Base-by-base conservation (phyloP, 2,888 invertebrate genomes). In the Phortica magna region DNA sequence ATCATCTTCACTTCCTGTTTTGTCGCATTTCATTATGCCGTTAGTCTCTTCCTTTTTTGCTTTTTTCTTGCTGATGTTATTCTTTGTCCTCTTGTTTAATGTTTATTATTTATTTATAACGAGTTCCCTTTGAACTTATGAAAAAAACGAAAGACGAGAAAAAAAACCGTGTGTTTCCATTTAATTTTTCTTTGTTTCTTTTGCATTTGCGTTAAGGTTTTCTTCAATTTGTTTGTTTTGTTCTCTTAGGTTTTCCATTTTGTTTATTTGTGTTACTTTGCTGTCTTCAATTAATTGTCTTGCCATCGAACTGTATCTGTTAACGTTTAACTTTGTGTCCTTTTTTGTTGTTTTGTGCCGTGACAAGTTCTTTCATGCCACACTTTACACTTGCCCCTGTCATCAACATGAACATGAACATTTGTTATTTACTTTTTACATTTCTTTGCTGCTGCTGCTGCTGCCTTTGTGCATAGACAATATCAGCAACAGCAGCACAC, bases 81-180 rank as follows among this genome's bases (percentile, higher is more conserved):
- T 17, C 48, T 55, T 39, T 48, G 48, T 48, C 39, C 73, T 65
- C 74, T 55, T 65, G 31, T 64, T 22, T 80, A 88, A 86, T 82
- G 84, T 88, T 84, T 86, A 84, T 85, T 84, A 85, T 83, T 85
- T 85, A 85, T 85, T 85, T 88, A 88, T 84, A 88, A 82, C 81
- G 86, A 81, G 79, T 79, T 83, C 86, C 87, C 85, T 88, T 85
- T 85, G 88, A 88, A 88, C 83, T 88, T 83, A 31, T 4, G 5
- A 31, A 31, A 31, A 31, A 31, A 31, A 31, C 31, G 31, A 31
- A 31, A 31, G 1, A 31, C 31, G 31, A 31, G 5, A 31, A 31
- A 31, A 31, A 86, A 83, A 79, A 84, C 88, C 79, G 77, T 84
- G 83, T 83, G 80, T 84, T 84, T 81, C 78, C 80, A 80, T 79